Conservation (phyloP, 2,797 vertebrate genomes). For the Morus bassanus region DNA sequence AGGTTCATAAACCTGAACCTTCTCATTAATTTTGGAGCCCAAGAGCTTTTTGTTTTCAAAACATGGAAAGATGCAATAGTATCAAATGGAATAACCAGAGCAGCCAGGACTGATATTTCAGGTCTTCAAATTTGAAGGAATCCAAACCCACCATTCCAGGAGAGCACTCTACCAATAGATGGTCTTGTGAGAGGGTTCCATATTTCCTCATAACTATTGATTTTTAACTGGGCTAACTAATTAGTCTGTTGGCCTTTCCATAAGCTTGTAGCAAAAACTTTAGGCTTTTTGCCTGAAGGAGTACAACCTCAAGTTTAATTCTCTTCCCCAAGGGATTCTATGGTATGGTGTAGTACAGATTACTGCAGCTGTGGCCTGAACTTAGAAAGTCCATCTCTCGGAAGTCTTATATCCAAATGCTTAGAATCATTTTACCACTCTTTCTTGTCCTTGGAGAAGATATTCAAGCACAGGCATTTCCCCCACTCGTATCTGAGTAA, state of each 20-base stretch:
- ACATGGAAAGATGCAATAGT: neutral
- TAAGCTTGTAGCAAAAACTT: neutral
- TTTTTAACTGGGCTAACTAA: neutral
- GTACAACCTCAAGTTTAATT: neutral
- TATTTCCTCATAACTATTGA: neutral
- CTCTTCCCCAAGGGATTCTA: neutral
- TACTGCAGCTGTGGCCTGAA: neutral
- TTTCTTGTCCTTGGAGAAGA: neutral
- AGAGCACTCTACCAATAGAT: neutral
- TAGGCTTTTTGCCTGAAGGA: neutral
- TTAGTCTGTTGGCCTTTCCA: neutral
- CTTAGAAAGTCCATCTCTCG: neutral
- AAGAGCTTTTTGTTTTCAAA: neutral
- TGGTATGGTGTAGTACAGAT: neutral
- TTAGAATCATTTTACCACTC: neutral
- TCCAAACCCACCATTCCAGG: neutral
- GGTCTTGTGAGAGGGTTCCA: neutral
- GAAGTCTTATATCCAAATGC: neutral
- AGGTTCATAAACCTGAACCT: neutral
- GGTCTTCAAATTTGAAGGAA: neutral
- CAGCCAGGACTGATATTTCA: neutral
- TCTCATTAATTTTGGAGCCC: neutral
- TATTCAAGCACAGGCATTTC: neutral
- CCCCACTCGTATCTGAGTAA: neutral
- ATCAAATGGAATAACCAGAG: neutral